phyloP scores from a whole-genome alignment of 2,888 invertebrate species.

The Phortica okadai region DNA sequence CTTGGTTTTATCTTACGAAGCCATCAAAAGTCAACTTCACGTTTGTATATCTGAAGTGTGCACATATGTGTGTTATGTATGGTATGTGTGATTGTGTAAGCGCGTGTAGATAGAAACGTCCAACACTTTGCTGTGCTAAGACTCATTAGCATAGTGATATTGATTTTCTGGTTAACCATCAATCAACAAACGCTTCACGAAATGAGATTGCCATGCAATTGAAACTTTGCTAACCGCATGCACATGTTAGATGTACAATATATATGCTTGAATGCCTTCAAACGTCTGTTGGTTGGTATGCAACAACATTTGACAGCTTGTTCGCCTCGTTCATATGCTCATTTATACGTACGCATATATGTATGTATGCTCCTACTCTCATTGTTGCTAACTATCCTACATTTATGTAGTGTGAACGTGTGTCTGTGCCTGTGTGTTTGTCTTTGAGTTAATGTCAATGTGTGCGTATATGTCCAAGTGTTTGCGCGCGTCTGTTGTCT shows the following conservation, averaged over 20 bases:
- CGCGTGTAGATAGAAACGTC: too few species aligned
- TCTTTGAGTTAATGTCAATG: not conserved
- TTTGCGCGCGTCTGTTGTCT: conserved; percentile 43
- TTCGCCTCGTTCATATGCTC: too few species aligned
- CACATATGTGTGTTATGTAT: not conserved
- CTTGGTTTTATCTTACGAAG: conserved; percentile 20
- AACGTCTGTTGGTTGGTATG: conserved; percentile 60
- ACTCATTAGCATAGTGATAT: conserved; percentile 68
- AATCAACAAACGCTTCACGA: conserved; percentile 65
- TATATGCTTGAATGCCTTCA: conserved; percentile 66
- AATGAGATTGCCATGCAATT: conserved; percentile 68
- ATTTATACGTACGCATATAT: too few species aligned
- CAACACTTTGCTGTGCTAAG: conserved; percentile 27
- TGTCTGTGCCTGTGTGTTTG: too few species aligned
- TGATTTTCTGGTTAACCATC: conserved; percentile 69
- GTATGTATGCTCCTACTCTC: too few species aligned
- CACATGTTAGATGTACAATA: conserved; percentile 30
- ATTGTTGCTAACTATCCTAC: too few species aligned
- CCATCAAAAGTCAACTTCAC: conserved; percentile 15
- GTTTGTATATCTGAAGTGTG: conserved; percentile 3
- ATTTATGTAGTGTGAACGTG: too few species aligned
- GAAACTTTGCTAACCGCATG: conserved; percentile 63
- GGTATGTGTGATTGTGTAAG: not conserved
- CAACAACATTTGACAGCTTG: conserved; percentile 49
- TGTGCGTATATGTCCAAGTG: conserved; percentile 5